Base-by-base conservation (phyloP, 1,140 invertebrate genomes). In the Mizuhopecten yessoensis region DNA sequence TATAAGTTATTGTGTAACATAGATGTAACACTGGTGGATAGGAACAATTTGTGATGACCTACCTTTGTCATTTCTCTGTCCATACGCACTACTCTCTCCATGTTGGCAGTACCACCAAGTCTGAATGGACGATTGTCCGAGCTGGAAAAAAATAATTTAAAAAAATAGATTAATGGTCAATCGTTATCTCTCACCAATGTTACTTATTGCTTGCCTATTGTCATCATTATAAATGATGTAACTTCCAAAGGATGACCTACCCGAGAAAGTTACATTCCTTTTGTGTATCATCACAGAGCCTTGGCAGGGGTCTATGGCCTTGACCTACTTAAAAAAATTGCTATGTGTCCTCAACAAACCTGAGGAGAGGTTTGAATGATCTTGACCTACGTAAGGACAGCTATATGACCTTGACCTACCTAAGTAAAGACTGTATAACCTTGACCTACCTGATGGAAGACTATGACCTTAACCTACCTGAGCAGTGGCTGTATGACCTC, bases 31-130 rank as follows among this genome's bases (percentile, higher is more conserved):
- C n/a, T n/a, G n/a, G n/a, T n/a, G n/a, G n/a, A n/a, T n/a, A n/a
- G n/a, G n/a, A n/a, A n/a, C n/a, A n/a, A n/a, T n/a, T n/a, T n/a
- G 34, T 34, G 36, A 34, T 45, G 33, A 11, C 87, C 88, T 91
- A 96, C 95, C 94, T 96, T 96, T 39, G 94, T 95, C 89, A 97
- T 93, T 92, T 96, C 96, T 92, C 96, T 92, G 91, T 96, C 96
- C 92, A 96, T 95, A 17, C 95, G 87, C 13, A 96, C 95, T 29
- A 96, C 95, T 90, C 94, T 95, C 45, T 97, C 96, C 93, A 96
- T 95, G 88, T 95, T 96, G 23, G 95, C 90, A 33, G 94, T 95
- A 39, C 93, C 94, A 20, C 94, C 94, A 36, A 96, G 90, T 89
- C 96, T 93, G 88, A 96, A 96, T 34, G 96, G 94, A 36, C 96